Evolutionary conservation across 2,797 vertebrate genomes (phyloP).

Genomic region (Gila robusta): DNA sequence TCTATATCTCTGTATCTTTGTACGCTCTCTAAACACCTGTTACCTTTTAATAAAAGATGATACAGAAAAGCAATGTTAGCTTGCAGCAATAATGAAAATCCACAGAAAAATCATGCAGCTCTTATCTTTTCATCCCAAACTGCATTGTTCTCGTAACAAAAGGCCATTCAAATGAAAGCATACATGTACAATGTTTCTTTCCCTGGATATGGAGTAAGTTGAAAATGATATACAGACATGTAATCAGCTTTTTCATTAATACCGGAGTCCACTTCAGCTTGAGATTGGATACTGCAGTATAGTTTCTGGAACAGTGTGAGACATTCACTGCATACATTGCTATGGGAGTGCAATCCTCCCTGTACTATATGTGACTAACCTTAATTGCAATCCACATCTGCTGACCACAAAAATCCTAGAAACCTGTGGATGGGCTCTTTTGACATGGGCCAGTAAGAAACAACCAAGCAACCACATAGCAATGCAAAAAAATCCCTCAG

Average conservation of each 20-base stretch:
- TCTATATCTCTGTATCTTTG: slow-evolving; percentile 14
- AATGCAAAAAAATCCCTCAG: neutral
- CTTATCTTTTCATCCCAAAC: neutral
- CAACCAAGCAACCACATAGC: neutral
- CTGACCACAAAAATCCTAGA: slow-evolving; percentile 10
- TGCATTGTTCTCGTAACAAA: neutral
- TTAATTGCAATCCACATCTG: slow-evolving; percentile 9
- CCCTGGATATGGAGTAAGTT: neutral
- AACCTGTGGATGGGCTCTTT: neutral
- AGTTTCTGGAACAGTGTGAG: slow-evolving; percentile 8
- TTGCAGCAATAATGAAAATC: neutral
- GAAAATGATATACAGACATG: neutral
- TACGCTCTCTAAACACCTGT: neutral
- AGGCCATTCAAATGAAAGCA: neutral
- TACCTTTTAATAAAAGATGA: slow-evolving; percentile 16
- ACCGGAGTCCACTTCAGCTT: slow-evolving; percentile 7
- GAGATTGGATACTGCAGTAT: neutral
- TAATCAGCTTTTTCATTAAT: slow-evolving; percentile 22
- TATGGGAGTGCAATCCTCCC: neutral
- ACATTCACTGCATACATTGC: neutral
- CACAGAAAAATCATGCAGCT: neutral
- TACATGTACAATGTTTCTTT: slow-evolving; percentile 15
- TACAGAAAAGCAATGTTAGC: neutral
- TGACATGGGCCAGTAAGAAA: neutral
- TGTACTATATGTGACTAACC: neutral